A percentile compares a stretch with the other conserved stretches of the same genome.
Conservation (phyloP, 1,140 invertebrate species). For the Cydia pomonella region DNA sequence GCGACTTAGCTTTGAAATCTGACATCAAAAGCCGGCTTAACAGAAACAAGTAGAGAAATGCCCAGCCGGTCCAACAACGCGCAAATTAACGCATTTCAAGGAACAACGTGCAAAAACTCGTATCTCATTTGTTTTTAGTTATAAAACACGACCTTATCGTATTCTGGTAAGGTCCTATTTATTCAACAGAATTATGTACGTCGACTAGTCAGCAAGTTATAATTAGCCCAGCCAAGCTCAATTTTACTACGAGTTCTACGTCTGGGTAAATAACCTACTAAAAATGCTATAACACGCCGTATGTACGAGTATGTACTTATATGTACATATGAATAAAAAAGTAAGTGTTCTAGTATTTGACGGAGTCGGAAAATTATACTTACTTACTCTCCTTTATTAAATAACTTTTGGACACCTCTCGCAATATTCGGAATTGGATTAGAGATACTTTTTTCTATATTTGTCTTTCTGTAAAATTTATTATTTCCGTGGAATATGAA, state of each 20-base stretch:
- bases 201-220: background rate
- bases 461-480: background rate
- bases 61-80: background rate
- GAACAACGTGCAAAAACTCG: background rate
- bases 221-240: background rate
- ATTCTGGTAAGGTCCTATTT: background rate
- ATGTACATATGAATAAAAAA: background rate
- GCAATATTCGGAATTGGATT: slow-evolving; percentile 10
- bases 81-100: background rate
- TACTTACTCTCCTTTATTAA: slow-evolving; percentile 8
- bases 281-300: background rate
- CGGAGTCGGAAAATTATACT: background rate
- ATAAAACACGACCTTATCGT: background rate
- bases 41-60: slow-evolving; percentile 4
- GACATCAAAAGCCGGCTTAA: slow-evolving; percentile 20
- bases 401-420: slow-evolving; percentile 19
- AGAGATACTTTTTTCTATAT: background rate
- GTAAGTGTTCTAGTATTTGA: background rate
- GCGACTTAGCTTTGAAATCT: slow-evolving; percentile 4
- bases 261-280: background rate
- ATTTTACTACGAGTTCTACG: background rate
- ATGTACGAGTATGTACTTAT: too few relatives aligned
- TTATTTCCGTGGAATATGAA: background rate
- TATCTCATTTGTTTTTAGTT: background rate
- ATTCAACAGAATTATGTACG: background rate